Evolutionary conservation across 2,113 vertebrate genomes (phyloP), one percentile per base, ranked within the genome.

Genomic region (Gymnarchus niloticus): DNA sequence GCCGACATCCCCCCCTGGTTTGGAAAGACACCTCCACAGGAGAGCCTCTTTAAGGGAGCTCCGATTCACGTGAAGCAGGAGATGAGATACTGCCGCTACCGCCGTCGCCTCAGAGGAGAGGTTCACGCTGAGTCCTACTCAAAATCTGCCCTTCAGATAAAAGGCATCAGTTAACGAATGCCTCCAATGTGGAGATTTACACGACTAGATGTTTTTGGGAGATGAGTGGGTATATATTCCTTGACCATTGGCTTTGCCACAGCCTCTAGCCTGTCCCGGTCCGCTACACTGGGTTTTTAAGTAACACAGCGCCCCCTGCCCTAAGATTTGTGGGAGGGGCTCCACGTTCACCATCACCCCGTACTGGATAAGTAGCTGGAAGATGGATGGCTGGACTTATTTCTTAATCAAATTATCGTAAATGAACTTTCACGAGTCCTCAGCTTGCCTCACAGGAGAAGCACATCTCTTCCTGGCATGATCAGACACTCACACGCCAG

Each of bases 181-280:
- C 9, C 23, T 78, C 44, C 23, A 7, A n/a, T 0, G 76, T 5
- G 54, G 54, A 87, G 48, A 84, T 88, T 87, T 86, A 89, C 83
- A 87, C 48, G 88, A 90, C 91, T 90, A 86, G 89, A 90, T 91
- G 87, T 89, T 85, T 69, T 87, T 87, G 25, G 2, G 44, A 84
- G 89, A 87, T 87, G 85, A 54, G 86, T 44, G 3, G 56, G 81
- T 76, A 61, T 80, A 37, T 80, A 65, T 52, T 89, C 88, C 85
- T 6, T 33, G 76, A 65, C 48, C 56, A 51, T 3, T 37, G 25
- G 85, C 52, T 54, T 54, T 54, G 52, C 14, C 14, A 54, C 52
- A 54, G n/a, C n/a, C 52, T 78, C 37, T 41, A 48, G 76, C 46
- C 23, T 19, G 21, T 44, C 46, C 44, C 21, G 44, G 19, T 78